phyloP scores from a whole-genome alignment of 2,797 vertebrate genomes.

The Zalophus californianus region DNA sequence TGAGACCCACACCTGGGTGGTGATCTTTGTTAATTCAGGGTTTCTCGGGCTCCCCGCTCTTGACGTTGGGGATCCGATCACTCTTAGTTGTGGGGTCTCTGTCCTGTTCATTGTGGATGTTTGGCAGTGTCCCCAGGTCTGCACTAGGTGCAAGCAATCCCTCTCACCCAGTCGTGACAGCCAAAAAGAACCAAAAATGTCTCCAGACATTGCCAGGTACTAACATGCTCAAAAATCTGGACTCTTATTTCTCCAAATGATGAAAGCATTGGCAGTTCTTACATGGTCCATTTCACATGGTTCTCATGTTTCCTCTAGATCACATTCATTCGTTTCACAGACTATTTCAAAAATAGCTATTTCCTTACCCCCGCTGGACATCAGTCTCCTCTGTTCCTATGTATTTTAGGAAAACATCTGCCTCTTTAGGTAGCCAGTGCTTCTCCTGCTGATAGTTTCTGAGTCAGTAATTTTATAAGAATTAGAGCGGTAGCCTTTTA shows the following conservation, averaged over 20 bases:
- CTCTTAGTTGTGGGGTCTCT: no score
- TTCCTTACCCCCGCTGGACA: background rate
- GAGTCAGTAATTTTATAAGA: background rate
- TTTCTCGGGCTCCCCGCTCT: fast-evolving
- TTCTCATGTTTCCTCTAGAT: background rate
- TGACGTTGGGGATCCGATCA: fast-evolving
- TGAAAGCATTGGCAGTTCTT: background rate
- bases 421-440: fast-evolving
- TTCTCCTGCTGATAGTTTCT: background rate
- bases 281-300: background rate
- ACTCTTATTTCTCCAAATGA: background rate
- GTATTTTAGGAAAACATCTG: background rate
- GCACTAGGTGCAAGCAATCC: fast-evolving
- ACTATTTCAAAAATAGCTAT: background rate
- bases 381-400: background rate
- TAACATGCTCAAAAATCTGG: background rate
- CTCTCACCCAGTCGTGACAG: background rate
- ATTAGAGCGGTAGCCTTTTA: background rate
- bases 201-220: no score
- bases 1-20: no score
- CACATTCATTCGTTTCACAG: background rate
- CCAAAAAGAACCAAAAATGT: background rate
- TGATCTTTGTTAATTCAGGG: background rate
- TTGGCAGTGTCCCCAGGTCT: background rate
- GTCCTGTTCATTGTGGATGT: fast-evolving